Conservation (phyloP, 2,797 vertebrate species). For the Girardinus metallicus region DNA sequence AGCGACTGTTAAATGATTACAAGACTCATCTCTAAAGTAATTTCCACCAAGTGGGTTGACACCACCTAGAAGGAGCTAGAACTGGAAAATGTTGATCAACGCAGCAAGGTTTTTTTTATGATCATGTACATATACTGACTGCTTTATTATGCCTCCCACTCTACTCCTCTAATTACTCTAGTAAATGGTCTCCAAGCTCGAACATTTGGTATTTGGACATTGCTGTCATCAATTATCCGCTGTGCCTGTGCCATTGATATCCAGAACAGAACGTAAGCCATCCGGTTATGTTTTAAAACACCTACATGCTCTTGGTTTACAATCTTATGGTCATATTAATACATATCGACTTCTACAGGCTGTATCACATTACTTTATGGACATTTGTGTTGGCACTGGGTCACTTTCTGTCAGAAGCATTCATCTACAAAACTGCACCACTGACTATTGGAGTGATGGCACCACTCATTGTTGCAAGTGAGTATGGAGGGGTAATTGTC, state of each 20-base stretch:
- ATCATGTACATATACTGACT: not conserved
- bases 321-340: slow-evolving; percentile 8
- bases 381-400: slow-evolving; percentile 93
- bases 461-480: slow-evolving; percentile 95
- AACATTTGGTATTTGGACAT: slow-evolving; percentile 95
- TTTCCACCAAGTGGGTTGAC: not conserved
- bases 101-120: not conserved
- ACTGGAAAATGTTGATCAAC: not conserved
- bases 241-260: slow-evolving; percentile 95
- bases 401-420: slow-evolving; percentile 93
- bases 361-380: slow-evolving; percentile 95
- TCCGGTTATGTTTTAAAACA: not conserved
- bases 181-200: slow-evolving; percentile 97
- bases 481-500: slow-evolving; percentile 62
- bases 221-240: slow-evolving; percentile 93
- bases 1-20: not conserved
- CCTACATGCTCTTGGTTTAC: slow-evolving; percentile 3
- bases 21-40: not conserved
- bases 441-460: slow-evolving; percentile 93
- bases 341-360: slow-evolving; percentile 67
- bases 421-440: slow-evolving; percentile 92
- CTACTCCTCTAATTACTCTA: slow-evolving; percentile 50
- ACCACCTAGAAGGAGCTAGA: not conserved
- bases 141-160: not conserved
- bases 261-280: slow-evolving; percentile 90